Evolutionary conservation across 64 coral and sea anemone genomes (phyloP).

Genomic region (Trachythela sp.): DNA sequence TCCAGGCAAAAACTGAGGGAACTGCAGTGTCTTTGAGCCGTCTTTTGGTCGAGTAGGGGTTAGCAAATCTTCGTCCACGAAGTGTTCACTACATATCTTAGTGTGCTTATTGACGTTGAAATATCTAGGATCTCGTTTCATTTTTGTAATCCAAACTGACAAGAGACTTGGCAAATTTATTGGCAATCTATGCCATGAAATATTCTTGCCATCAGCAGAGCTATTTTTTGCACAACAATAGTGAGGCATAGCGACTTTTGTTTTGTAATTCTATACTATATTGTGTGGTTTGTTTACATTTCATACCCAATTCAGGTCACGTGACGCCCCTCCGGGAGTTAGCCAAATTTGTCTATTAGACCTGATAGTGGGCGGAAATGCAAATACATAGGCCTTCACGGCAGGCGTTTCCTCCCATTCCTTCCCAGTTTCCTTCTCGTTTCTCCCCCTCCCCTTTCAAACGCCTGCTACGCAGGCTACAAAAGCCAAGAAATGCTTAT

Average conservation of each 20-base stretch:
- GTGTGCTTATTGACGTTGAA: constrained; percentile 40
- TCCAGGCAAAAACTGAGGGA: constrained; percentile 57
- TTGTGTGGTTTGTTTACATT: no score
- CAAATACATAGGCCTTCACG: no score
- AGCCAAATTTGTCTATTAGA: no score
- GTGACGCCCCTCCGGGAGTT: no score
- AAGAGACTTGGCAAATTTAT: neutral
- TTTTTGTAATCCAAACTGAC: constrained; percentile 50
- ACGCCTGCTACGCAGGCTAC: no score
- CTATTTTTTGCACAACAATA: constrained; percentile 33
- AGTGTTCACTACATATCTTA: constrained; percentile 59
- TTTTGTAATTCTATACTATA: no score
- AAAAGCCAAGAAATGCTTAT: no score
- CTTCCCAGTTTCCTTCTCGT: no score
- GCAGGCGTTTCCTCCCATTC: no score
- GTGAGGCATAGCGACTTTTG: neutral
- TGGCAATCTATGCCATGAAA: constrained; percentile 40
- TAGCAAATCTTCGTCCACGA: constrained; percentile 19
- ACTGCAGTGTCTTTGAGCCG: constrained; percentile 41
- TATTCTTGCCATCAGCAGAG: constrained; percentile 9
- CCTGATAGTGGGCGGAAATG: no score
- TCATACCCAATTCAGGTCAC: no score
- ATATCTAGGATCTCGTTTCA: constrained; percentile 42
- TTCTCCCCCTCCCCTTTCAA: no score
- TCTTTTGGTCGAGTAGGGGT: constrained; percentile 36